phyloP scores from a whole-genome alignment of 2,797 vertebrate genomes.

The Sparus aurata region DNA sequence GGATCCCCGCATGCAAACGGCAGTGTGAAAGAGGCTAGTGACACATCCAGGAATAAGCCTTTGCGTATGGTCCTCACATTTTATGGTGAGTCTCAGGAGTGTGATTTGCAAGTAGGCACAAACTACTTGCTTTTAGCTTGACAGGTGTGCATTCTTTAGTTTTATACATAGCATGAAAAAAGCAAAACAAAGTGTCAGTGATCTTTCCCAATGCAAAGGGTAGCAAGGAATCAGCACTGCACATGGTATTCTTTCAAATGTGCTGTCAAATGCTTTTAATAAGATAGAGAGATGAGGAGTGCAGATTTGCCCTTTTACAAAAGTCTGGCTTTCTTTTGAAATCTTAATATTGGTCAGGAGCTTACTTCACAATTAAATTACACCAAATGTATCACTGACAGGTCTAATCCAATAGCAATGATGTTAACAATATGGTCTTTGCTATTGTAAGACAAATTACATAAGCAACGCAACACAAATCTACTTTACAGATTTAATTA shows the following conservation, averaged over 20 bases:
- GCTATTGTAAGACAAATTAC: background rate
- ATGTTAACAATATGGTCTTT: background rate
- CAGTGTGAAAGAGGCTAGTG: no score
- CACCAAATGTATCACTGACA: background rate
- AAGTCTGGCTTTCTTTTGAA: background rate
- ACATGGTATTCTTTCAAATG: background rate
- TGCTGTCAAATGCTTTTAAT: background rate
- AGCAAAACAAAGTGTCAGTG: background rate
- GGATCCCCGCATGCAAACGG: no score
- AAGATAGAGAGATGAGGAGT: background rate
- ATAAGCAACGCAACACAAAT: background rate
- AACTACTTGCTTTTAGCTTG: background rate
- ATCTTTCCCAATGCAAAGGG: background rate
- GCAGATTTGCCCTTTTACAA: background rate
- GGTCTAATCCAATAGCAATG: background rate
- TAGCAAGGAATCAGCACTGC: background rate
- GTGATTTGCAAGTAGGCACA: background rate
- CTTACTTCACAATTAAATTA: background rate
- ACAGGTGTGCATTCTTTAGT: constrained; percentile 3
- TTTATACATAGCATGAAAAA: constrained; percentile 3
- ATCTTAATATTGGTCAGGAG: background rate
- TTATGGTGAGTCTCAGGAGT: constrained; percentile 16
- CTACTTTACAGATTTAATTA: constrained; percentile 14
- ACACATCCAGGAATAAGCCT: constrained; percentile 29
- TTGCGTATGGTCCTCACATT: background rate